A percentile compares a stretch with the other conserved stretches of the same genome.
phyloP scores from a whole-genome alignment of 2,113 vertebrate genomes.

The Gopherus evgoodei region DNA sequence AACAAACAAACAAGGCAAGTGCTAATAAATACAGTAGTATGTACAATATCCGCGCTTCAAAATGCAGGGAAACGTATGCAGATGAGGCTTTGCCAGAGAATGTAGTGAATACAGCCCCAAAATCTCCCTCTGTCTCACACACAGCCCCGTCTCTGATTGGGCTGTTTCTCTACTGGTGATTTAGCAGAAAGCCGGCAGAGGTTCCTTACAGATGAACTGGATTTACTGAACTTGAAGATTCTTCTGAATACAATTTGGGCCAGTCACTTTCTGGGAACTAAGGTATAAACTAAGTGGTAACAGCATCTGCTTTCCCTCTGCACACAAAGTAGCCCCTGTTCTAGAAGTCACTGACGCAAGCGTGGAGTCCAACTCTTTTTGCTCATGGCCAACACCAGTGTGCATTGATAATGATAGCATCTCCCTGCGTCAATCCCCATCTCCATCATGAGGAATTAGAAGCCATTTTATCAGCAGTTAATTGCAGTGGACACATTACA shows the following conservation, averaged over 20 bases:
- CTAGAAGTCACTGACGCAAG: not conserved
- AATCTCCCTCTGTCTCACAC: not conserved
- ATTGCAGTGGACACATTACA: conserved; percentile 28
- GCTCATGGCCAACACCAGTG: not conserved
- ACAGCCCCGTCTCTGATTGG: not conserved
- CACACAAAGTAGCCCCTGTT: not conserved
- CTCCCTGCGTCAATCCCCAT: not conserved
- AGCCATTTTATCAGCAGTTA: conserved; percentile 38
- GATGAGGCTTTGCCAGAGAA: not conserved
- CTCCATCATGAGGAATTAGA: not conserved
- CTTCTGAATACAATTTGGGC: not conserved
- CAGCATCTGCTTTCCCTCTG: not conserved
- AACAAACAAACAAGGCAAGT: not conserved
- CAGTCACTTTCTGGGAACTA: not conserved
- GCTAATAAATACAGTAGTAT: not conserved
- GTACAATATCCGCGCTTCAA: not conserved
- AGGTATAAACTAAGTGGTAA: not conserved
- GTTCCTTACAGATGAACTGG: not conserved
- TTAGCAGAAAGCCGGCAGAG: not conserved
- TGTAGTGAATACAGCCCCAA: not conserved
- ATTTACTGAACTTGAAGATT: not conserved
- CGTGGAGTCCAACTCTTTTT: not conserved
- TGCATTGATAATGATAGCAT: not conserved
- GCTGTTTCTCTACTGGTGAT: not conserved
- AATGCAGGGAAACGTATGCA: not conserved